A percentile compares a stretch with the other conserved stretches of the same genome.
phyloP scores from a whole-genome alignment of 2,113 vertebrate species.

The Eleginops maclovinus region DNA sequence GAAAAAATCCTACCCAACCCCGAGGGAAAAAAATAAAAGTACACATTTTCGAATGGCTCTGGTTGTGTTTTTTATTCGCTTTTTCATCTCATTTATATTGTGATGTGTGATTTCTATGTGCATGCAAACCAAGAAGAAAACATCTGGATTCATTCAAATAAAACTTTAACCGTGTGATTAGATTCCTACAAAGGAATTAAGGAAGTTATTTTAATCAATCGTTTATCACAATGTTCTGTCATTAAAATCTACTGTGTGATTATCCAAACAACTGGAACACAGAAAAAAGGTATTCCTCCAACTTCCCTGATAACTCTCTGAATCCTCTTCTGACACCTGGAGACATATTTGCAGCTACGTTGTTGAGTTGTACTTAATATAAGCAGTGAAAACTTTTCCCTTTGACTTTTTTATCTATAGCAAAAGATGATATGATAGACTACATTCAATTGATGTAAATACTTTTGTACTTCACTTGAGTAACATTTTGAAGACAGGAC shows the following conservation, averaged over 20 bases:
- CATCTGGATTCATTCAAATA: conserved; percentile 8
- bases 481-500: too few species aligned
- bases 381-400: background rate
- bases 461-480: too few species aligned
- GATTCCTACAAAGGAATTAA: background rate
- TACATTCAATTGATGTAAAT: too few species aligned
- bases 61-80: conserved; percentile 37
- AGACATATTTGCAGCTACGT: background rate
- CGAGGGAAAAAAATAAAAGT: conserved; percentile 70
- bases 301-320: background rate
- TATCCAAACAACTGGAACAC: background rate
- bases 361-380: background rate
- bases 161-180: background rate
- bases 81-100: background rate
- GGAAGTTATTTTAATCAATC: background rate
- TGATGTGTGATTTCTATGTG: background rate
- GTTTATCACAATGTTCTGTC: background rate
- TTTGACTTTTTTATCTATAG: background rate
- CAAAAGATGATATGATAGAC: background rate
- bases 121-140: background rate
- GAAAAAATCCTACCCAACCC: conserved; percentile 50
- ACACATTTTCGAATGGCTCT: conserved; percentile 72
- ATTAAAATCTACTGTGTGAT: background rate
- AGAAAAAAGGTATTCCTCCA: background rate
- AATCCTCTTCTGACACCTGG: background rate